These are phyloP conservation scores for Monodelphis domestica DNA, from an alignment of 2,797 vertebrate genomes.

Conservation along the genomic window DNA sequence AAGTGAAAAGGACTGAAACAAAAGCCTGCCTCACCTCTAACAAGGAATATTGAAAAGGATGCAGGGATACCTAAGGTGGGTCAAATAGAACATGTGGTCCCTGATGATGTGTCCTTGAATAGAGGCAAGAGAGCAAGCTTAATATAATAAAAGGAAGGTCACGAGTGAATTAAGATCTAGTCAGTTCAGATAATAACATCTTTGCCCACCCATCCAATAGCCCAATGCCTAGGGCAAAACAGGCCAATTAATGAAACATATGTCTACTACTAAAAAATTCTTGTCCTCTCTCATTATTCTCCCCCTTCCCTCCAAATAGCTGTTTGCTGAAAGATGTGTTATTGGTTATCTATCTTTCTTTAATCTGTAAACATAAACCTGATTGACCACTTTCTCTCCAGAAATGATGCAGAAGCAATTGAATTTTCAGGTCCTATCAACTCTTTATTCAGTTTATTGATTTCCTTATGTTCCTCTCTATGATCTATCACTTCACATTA, in stretches of 20 bases:
- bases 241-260: background rate
- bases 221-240: background rate
- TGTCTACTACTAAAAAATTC: background rate
- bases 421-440: background rate
- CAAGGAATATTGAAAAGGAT: background rate
- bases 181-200: background rate
- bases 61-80: background rate
- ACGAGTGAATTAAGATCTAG: background rate
- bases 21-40: background rate
- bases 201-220: background rate
- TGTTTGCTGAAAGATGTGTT: background rate
- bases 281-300: background rate
- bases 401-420: background rate
- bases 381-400: background rate
- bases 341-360: background rate
- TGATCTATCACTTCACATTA: background rate
- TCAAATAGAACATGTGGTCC: background rate
- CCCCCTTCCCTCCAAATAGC: background rate
- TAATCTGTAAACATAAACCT: background rate
- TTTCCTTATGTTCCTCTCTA: background rate
- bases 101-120: background rate
- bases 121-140: background rate
- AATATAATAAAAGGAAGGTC: background rate
- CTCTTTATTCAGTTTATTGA: background rate
- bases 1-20: background rate